Conservation (phyloP, 2,888 invertebrate genomes). For the Penaeus monodon region DNA sequence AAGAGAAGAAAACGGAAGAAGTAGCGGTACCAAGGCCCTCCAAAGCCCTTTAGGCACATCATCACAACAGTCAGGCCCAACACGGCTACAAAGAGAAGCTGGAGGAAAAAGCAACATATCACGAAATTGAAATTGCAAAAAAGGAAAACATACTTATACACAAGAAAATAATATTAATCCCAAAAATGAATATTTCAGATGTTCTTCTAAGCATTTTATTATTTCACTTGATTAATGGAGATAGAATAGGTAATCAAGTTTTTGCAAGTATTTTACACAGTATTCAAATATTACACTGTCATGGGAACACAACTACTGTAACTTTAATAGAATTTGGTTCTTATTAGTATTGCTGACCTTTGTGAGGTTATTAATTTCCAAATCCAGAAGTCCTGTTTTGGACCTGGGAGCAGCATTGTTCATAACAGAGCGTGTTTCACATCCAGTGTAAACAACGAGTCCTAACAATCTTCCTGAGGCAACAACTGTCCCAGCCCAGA, state of each 20-base stretch:
- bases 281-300: too few species aligned
- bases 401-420: slow-evolving; percentile 96
- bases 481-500: slow-evolving; percentile 98
- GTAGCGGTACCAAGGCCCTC: slow-evolving; percentile 96
- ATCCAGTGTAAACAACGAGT: slow-evolving; percentile 94
- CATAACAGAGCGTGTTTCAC: slow-evolving; percentile 97
- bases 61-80: slow-evolving; percentile 90
- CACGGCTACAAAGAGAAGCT: slow-evolving; percentile 90
- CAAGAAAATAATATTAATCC: neutral
- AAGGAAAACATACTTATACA: neutral
- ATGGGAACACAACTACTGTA: neutral
- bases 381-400: slow-evolving; percentile 94
- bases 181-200: neutral
- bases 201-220: too few species aligned
- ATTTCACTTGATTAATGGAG: too few species aligned
- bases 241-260: too few species aligned
- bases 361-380: slow-evolving; percentile 96
- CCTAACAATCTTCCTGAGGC: slow-evolving; percentile 97
- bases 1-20: slow-evolving; percentile 95
- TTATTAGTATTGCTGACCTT: slow-evolving; percentile 75
- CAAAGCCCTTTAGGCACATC: slow-evolving; percentile 96
- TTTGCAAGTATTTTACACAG: too few species aligned
- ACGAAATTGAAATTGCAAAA: neutral
- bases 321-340: neutral
- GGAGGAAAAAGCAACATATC: neutral